Base-by-base conservation (phyloP, 2,888 invertebrate genomes). In the Xylocampa areola region DNA sequence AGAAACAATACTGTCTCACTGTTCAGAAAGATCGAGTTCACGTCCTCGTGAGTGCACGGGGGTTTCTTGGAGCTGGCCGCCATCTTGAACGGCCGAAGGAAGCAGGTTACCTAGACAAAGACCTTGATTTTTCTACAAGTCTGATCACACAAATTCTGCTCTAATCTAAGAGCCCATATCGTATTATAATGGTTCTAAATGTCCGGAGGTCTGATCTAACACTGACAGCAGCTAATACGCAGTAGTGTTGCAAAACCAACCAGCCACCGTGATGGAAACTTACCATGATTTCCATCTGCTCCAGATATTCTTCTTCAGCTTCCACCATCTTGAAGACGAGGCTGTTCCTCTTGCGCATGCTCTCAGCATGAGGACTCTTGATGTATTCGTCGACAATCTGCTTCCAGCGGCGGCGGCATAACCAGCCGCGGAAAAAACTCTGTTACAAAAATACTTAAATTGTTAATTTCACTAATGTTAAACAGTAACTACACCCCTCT, bases 361-460 rank as follows among this genome's bases (percentile, higher is more conserved):
- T 98, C 86, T 98, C 98, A 0, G 98, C 98, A 84, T 98, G 98
- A 0, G 98, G 98, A 60, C 98, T 98, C 85, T 97, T 97, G 82
- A 98, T 98, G 88, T 98, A 98, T 85, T 98, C 97, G 77, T 98
- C 98, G 13, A 98, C 98, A 52, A 98, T 98, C 87, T 98, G 98
- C 87, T 98, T 98, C 98, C 98, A 98, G 33, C 98, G 94, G 6
- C 98, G 94, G 8, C 98, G 95, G 85, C 98, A 98, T 50, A 98
- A 89, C 98, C 98, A 98, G 8, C 98, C 98, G 4, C 98, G 95
- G 91, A 98, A 98, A 91, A 98, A 98, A 83, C 98, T 98, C 94
- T 98, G 96, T 1, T n/a, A 11, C 80, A 76, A 40, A 17, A 37
- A 4, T n/a, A n/a, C n/a, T n/a, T n/a, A n/a, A 23, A 8, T 27